These are phyloP conservation scores for Halocynthia roretzi DNA, from an alignment of 23 tunicate genomes.

Conservation along the genomic window DNA sequence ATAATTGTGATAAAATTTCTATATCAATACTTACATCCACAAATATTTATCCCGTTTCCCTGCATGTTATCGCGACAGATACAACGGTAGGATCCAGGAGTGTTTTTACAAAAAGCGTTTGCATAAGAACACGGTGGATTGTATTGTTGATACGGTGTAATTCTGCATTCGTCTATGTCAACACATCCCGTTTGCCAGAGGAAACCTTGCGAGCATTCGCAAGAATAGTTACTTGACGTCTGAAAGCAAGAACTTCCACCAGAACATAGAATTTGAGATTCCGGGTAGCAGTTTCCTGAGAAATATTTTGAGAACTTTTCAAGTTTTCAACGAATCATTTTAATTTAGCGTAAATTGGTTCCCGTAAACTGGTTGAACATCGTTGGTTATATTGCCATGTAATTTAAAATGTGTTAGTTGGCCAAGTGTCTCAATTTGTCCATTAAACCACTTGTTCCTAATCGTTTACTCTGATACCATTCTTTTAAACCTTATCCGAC, in stretches of 20 bases:
- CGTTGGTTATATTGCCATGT: too few relatives aligned
- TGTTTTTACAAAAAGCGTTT: constrained; percentile 1
- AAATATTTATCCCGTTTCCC: constrained; percentile 3
- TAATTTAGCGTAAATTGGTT: too few relatives aligned
- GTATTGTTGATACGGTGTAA: too few relatives aligned
- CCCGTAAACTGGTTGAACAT: too few relatives aligned
- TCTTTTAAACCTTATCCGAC: too few relatives aligned
- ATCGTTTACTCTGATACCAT: too few relatives aligned
- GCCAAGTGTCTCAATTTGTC: too few relatives aligned
- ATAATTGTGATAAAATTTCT: neutral
- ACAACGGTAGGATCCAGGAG: neutral
- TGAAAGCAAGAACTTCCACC: neutral
- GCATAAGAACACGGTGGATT: neutral
- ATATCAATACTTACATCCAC: constrained; percentile 4
- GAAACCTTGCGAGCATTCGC: constrained; percentile 1
- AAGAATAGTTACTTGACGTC: neutral
- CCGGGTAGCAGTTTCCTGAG: constrained; percentile 9
- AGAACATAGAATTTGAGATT: neutral
- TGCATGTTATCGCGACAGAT: neutral
- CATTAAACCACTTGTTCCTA: too few relatives aligned
- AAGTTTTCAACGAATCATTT: too few relatives aligned
- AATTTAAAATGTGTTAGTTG: too few relatives aligned
- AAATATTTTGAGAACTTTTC: neutral
- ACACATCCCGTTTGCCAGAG: neutral
- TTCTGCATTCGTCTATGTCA: neutral